Evolutionary conservation across 2,797 vertebrate species (phyloP), one percentile per base, ranked within the genome.

Genomic region (Phataginus tricuspis): DNA sequence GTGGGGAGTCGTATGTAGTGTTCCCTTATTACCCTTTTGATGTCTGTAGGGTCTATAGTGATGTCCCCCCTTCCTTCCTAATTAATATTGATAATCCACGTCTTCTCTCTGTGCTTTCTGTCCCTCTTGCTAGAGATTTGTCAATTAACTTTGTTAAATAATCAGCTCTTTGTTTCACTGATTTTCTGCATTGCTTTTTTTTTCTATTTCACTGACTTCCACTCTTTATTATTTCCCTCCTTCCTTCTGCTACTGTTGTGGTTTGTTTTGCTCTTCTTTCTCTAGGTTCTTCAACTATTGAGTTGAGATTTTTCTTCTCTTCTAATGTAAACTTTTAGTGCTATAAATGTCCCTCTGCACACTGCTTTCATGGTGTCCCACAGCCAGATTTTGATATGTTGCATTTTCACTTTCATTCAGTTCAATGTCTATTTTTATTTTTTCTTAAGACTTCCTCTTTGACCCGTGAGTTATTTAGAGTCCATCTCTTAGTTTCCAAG

Each of bases 1-100:
- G 34, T 27, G 4, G 1, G 0, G 4, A 4, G 31, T 19, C 9
- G 19, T 55, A 1, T 4, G 0, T 9, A 0, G 29, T 3, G 7
- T 51, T 8, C 39, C 15, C 55, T 25, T 6, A 2, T 3, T 9
- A 2, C 7, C 79, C 29, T n/a, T n/a, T 4, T 1, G 3, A 4
- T 18, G 29, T 19, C 75, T 14, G 9, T 2, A 6, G 74, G 42
- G 27, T 55, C 68, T 59, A n/a, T 1, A 8, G 23, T n/a, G 49
- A 25, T 18, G 14, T 9, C 7, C 13, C 34, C 42, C 14, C 34
- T 53, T 34, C 2, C 0, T 61, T 19, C 72, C 51, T 19, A 9
- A 8, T 21, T 19, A 9, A 8, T 21, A 0, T 0, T 15, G 31
- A 9, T 0, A 39, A 5, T 15, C 68, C 63, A 23, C 5, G 25